Percentiles rank a stretch among this genome's conserved stretches.
phyloP scores from a whole-genome alignment of 2,797 vertebrate genomes.

The Prunella strophiata region DNA sequence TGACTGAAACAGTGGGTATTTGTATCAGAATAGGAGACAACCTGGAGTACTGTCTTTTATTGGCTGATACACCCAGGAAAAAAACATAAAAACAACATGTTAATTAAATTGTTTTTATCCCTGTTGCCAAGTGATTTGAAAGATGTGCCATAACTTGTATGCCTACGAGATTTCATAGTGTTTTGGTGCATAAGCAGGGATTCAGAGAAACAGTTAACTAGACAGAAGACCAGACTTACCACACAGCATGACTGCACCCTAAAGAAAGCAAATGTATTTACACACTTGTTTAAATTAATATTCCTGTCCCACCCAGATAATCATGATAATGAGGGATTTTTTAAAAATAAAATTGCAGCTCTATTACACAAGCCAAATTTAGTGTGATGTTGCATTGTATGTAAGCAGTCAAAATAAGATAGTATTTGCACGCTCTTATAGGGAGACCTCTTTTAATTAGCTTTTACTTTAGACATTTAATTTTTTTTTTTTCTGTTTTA shows the following conservation, averaged over 20 bases:
- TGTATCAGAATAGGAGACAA: neutral
- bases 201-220: slow-evolving; percentile 27
- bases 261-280: slow-evolving; percentile 25
- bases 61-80: neutral
- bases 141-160: slow-evolving; percentile 22
- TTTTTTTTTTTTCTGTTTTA: neutral
- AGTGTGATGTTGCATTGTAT: rapidly evolving
- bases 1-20: neutral
- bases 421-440: neutral
- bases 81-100: neutral
- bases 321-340: neutral
- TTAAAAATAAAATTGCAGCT: neutral
- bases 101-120: slow-evolving; percentile 7
- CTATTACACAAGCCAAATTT: neutral
- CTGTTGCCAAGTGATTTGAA: neutral
- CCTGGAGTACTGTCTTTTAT: neutral
- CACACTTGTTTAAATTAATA: slow-evolving; percentile 22
- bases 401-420: neutral
- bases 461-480: neutral
- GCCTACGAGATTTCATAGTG: rapidly evolving
- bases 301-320: neutral
- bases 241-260: neutral
- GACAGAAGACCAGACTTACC: neutral
- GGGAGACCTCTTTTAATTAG: neutral
- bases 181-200: neutral